Base-by-base conservation (phyloP, 2,113 vertebrate genomes). In the Chamaetylas fuelleborni region DNA sequence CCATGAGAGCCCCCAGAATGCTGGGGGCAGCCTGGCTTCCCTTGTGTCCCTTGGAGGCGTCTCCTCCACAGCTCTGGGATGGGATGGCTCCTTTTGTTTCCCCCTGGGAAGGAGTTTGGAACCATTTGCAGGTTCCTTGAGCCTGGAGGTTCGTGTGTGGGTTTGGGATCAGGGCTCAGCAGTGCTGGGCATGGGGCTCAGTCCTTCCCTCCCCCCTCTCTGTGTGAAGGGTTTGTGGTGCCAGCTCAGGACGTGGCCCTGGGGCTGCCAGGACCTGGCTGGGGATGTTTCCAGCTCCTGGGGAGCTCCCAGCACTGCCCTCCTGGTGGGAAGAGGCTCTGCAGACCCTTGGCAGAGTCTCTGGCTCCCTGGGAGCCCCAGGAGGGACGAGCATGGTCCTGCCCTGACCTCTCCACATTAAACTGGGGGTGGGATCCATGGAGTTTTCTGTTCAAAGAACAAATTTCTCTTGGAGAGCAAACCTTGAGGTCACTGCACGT, bases 1-100 rank as follows among this genome's bases (percentile, higher is more conserved):
- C 1, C 2, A 6, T 12, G 36, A 48, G 28, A 51, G 26, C 12
- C 4, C 1, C 5, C 8, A 7, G 69, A 58, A 34, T 3, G 1
- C 33, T 25, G 2, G 2, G 34, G 29, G 12, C 47, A 47, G 9
- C 38, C 31, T 14, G 36, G 34, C 38, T 73, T 50, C 45, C 54
- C 24, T 42, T 5, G 8, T 34, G 29, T 48, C 18, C 8, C 19
- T 24, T 7, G 45, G 57, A 78, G 60, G 28, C 8, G 6, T 42
- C 58, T 61, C 40, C 34, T 45, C 17, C 17, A 7, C n/a, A 3
- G 14, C 42, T 56, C 5, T 70, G 69, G 34, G 47, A 9, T 5
- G 4, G 19, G 36, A 8, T 26, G 57, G 14, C 12, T 84, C 14
- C 40, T 80, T 38, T 43, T 22, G 9, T 45, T 87, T 38, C 24